Conservation (phyloP, 2,797 vertebrate genomes). For the Enteromius unitaeniatus region DNA sequence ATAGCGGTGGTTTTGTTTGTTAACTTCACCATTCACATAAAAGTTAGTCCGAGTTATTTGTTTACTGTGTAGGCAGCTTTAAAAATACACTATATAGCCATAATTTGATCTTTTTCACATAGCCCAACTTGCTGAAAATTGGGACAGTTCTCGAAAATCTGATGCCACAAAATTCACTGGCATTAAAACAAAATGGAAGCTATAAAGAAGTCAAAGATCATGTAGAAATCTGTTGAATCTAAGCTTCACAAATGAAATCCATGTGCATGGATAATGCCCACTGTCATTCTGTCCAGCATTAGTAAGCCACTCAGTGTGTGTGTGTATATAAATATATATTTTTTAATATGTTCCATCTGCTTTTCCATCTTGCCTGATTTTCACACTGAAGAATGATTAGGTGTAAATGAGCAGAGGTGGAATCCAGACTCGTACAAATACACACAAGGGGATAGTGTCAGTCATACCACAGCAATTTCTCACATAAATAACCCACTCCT, state of each 20-base stretch:
- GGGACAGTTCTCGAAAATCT: not conserved
- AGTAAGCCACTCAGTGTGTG: conserved; percentile 56
- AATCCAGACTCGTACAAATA: conserved; percentile 53
- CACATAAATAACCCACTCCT: conserved; percentile 46
- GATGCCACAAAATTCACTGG: conserved; percentile 34
- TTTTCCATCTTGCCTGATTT: conserved; percentile 48
- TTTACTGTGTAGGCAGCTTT: not conserved
- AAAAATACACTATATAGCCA: too few species aligned
- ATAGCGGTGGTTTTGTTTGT: too few species aligned
- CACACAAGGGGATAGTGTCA: conserved; percentile 52
- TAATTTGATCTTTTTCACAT: not conserved
- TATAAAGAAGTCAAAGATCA: conserved; percentile 52
- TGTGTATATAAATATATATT: not conserved
- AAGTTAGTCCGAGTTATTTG: too few species aligned
- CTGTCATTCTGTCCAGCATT: conserved; percentile 63
- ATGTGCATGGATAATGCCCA: conserved; percentile 56
- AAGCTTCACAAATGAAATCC: conserved; percentile 66
- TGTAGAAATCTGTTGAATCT: conserved; percentile 62
- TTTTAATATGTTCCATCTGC: conserved; percentile 70
- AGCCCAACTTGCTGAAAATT: not conserved
- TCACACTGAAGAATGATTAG: conserved; percentile 66
- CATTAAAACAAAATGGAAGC: conserved; percentile 42
- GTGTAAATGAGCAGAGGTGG: conserved; percentile 57
- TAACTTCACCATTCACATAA: too few species aligned
- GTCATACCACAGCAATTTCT: not conserved